Evolutionary conservation across 2,888 invertebrate genomes (phyloP), one percentile per base, ranked within the genome.

Genomic region (Andricus curvator): DNA sequence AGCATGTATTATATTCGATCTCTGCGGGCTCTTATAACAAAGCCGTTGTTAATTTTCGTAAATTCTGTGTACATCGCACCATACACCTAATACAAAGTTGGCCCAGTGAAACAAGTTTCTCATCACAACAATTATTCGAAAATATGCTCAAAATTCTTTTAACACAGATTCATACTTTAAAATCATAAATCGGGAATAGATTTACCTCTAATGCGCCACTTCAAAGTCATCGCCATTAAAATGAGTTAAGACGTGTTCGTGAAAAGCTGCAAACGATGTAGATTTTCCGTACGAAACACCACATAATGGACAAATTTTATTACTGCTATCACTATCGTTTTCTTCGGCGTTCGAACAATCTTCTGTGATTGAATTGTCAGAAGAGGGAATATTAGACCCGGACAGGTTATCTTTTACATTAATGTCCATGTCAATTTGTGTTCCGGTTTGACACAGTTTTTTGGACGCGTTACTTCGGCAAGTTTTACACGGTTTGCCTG

Each of bases 281-380:
- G 94, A 93, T 89, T 94, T 94, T 67, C 93, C 93, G 89, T 95
- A 97, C 84, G 93, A 93, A 90, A 94, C 94, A 15, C 95, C 95
- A 92, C 97, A 97, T 93, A 97, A 94, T 0, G 97, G 97, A 88
- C 97, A 97, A 78, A 96, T 95, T 91, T 95, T 95, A 85, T 94
- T 93, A 85, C 90, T 92, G 25, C 88, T 86, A 74, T 92, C 91
- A 22, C 51, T 64, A 20, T 77, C 64, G 77, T 84, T 87, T 60
- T 93, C 90, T 20, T 90, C 83, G 1, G 92, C 86, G 82, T 93
- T 92, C 86, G 93, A 86, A 89, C 92, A 89, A 89, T 93, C 80
- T 90, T 87, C 88, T 62, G 81, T 78, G 22, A 84, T 84, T 77
- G 87, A 78, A 83, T 85, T 86, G 80, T 84, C 87, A 37, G 84